Evolutionary conservation across 2,888 invertebrate species (phyloP).

Genomic region (Amblyjoppa proteus): DNA sequence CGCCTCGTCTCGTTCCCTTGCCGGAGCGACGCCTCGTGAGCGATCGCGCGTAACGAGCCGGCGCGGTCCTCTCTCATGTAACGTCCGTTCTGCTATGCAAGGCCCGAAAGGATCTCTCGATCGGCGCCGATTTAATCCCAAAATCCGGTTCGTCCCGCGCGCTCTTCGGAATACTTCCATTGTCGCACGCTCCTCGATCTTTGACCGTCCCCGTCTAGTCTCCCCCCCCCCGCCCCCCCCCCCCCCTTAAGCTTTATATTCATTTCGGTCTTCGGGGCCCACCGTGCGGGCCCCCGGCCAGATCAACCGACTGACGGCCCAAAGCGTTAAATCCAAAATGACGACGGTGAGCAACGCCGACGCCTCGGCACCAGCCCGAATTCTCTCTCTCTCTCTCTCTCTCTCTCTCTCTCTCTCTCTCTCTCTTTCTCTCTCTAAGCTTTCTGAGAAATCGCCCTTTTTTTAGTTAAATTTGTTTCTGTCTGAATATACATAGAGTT

Average conservation of each 20-base stretch:
- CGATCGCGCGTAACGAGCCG: conserved; percentile 71
- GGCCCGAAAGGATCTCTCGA: conserved; percentile 40
- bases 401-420: not conserved
- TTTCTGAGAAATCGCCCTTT: conserved; percentile 56
- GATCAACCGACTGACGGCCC: not conserved
- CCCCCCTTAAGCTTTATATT: conserved; percentile 60
- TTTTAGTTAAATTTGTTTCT: conserved; percentile 2
- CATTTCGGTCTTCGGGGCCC: conserved; percentile 69
- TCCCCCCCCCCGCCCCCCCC: conserved; percentile 68
- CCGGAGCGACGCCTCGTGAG: conserved; percentile 66
- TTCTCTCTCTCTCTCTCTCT: not conserved
- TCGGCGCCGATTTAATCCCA: conserved; percentile 77
- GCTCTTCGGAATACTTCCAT: conserved; percentile 53
- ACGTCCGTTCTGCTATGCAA: not conserved
- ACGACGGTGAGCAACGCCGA: conserved; percentile 45
- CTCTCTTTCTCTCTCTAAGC: not conserved
- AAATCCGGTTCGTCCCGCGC: conserved; percentile 81
- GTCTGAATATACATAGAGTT: not conserved
- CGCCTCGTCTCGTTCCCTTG: conserved; percentile 54
- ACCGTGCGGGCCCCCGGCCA: conserved; percentile 57
- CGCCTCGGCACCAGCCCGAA: conserved; percentile 48
- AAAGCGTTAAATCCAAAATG: conserved; percentile 60
- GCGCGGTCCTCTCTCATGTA: conserved; percentile 37
- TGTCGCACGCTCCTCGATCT: conserved; percentile 67
- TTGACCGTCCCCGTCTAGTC: conserved; percentile 69